A percentile compares a stretch with the other conserved stretches of the same genome.
phyloP scores from a whole-genome alignment of 2,888 invertebrate genomes.

The Drosophila helvetica region DNA sequence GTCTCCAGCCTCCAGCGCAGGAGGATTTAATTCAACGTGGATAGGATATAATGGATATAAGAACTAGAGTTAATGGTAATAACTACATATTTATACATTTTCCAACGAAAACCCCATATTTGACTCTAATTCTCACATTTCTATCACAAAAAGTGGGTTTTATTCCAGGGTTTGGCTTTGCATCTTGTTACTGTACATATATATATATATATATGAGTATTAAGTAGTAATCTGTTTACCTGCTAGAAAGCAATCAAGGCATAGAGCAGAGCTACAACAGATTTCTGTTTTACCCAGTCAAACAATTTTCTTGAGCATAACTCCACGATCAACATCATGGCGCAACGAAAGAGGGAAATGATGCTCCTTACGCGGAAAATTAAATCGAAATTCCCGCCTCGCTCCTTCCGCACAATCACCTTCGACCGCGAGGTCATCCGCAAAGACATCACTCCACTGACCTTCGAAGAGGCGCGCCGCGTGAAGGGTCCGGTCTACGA shows the following conservation, averaged over 20 bases:
- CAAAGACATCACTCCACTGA: constrained; percentile 47
- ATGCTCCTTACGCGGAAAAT: constrained; percentile 56
- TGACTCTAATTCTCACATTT: too few species aligned
- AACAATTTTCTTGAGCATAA: background rate
- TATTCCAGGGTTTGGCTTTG: too few species aligned
- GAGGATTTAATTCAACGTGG: too few species aligned
- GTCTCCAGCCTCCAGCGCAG: too few species aligned
- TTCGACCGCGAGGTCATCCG: constrained; percentile 59
- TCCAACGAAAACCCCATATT: too few species aligned
- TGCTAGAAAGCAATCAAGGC: background rate
- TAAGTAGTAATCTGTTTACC: background rate
- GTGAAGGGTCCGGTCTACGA: constrained; percentile 63
- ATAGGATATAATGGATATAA: too few species aligned
- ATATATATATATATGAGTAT: too few species aligned
- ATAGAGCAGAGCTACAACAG: background rate
- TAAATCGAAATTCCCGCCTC: constrained; percentile 58
- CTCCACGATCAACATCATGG: constrained; percentile 5
- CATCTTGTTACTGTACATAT: too few species aligned
- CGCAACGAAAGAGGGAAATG: constrained; percentile 52
- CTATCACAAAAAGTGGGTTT: too few species aligned
- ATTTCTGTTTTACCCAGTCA: too few species aligned
- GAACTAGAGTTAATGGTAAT: too few species aligned
- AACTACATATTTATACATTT: too few species aligned
- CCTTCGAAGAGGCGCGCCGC: constrained; percentile 65
- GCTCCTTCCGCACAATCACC: constrained; percentile 63